phyloP scores from a whole-genome alignment of 2,113 vertebrate genomes.

The Prunella himalayana region DNA sequence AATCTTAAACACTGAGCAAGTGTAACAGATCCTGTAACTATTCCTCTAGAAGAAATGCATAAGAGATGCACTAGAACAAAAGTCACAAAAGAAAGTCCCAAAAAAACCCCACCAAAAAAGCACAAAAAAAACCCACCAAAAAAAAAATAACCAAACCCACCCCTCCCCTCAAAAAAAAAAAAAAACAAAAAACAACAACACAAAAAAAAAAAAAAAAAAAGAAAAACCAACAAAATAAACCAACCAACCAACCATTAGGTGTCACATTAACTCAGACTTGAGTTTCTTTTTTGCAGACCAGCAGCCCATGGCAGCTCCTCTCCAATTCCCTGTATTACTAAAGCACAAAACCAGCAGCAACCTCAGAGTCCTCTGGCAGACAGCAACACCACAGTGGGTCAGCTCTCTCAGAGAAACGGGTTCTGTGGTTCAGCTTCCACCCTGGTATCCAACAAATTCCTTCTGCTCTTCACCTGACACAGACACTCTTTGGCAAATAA shows the following conservation, averaged over 20 bases:
- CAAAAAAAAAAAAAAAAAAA: too few species aligned
- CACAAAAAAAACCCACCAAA: neutral
- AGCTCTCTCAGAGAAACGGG: neutral
- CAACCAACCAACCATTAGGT: neutral
- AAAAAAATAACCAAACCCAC: neutral
- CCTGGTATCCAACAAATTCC: neutral
- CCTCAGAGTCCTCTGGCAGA: neutral
- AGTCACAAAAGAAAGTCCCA: neutral
- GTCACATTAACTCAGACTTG: neutral
- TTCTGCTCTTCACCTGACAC: neutral
- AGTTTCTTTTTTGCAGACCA: neutral
- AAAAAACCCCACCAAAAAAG: too few species aligned
- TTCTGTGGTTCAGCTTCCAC: neutral
- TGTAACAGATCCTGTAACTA: conserved; percentile 27
- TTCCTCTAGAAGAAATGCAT: conserved; percentile 9
- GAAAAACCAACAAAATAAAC: too few species aligned
- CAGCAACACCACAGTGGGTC: accelerated
- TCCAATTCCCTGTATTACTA: neutral
- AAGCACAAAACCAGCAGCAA: neutral
- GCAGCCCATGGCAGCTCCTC: neutral
- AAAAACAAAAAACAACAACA: neutral
- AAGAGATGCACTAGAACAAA: neutral
- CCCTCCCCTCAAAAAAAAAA: neutral
- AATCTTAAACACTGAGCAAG: conserved; percentile 58
- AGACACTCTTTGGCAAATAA: neutral